Evolutionary conservation across 2,888 invertebrate genomes (phyloP), one percentile per base, ranked within the genome.

Genomic region (Toxonevra muliebris): DNA sequence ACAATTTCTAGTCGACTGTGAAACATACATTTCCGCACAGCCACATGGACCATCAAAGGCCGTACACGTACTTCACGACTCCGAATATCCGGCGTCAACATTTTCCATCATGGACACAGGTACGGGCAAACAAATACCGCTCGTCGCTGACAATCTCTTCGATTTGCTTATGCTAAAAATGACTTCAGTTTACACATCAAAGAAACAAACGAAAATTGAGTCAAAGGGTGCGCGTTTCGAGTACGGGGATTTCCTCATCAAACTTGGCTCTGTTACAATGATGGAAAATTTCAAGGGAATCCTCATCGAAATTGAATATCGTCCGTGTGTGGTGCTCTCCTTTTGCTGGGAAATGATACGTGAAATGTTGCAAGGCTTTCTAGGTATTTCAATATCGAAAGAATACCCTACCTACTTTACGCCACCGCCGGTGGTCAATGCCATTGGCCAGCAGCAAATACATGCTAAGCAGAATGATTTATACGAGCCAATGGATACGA

Each of bases 271-370:
- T 15, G 96, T 97, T 0, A 93, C 95, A 0, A 93, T 97, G 88
- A 94, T 93, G 83, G 94, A 95, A 79, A 94, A 91, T 79, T 97
- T 97, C 82, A 97, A 96, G 86, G 97, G 97, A 9, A 91, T 97
- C 63, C 87, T 97, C 5, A 91, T 97, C 57, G 97, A 97, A 90
- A 93, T 94, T 15, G 97, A 97, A 85, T 97, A 97, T 82, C 89
- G 92, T 57, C 96, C 97, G 0, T 97, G 96, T 84, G 90, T 94
- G 0, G 91, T 96, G 75, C 93, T 96, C 0, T 91, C 90, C 40
- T 92, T 92, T 74, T 96, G 96, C 71, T 97, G 96, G 95, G 94
- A 94, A 72, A 88, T 98, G 68, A 89, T 97, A 79, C 89, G 94
- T 61, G 97, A 98, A 86, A 94, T 97, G 82, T 87, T 96, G 63